Conservation (phyloP, 2,888 invertebrate genomes). For the Plagodis pulveraria region DNA sequence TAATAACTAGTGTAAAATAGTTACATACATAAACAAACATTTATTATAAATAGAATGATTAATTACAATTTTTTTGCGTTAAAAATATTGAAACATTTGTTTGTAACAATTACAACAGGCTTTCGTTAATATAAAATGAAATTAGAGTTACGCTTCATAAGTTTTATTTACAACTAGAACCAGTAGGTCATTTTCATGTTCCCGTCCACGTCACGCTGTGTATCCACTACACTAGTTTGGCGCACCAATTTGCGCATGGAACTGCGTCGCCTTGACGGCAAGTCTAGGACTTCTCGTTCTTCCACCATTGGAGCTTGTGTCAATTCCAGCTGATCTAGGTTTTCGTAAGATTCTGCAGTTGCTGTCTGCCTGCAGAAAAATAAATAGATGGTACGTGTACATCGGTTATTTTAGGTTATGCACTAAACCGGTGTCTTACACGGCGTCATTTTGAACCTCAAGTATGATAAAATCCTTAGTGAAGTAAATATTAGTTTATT, state of each 20-base stretch:
- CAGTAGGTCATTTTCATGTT: constrained; percentile 94
- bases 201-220: constrained; percentile 91
- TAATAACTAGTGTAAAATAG: background rate
- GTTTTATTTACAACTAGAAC: constrained; percentile 83
- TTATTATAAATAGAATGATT: too few species aligned
- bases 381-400: background rate
- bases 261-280: constrained; percentile 56
- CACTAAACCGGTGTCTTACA: background rate
- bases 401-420: background rate
- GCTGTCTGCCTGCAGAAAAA: constrained; percentile 76
- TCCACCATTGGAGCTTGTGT: constrained; percentile 63
- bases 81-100: too few species aligned
- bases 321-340: constrained; percentile 86
- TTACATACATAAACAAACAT: too few species aligned
- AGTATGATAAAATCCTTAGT: too few species aligned
- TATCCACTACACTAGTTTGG: constrained; percentile 93
- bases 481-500: too few species aligned
- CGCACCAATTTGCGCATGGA: constrained; percentile 90
- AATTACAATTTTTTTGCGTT: too few species aligned
- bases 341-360: constrained; percentile 88
- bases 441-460: too few species aligned
- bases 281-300: constrained; percentile 58
- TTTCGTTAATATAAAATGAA: too few species aligned
- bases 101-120: too few species aligned
- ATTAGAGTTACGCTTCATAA: background rate